These are phyloP conservation scores for Clarias laeviceps DNA, from an alignment of 2,797 vertebrate genomes.

Conservation along the genomic window DNA sequence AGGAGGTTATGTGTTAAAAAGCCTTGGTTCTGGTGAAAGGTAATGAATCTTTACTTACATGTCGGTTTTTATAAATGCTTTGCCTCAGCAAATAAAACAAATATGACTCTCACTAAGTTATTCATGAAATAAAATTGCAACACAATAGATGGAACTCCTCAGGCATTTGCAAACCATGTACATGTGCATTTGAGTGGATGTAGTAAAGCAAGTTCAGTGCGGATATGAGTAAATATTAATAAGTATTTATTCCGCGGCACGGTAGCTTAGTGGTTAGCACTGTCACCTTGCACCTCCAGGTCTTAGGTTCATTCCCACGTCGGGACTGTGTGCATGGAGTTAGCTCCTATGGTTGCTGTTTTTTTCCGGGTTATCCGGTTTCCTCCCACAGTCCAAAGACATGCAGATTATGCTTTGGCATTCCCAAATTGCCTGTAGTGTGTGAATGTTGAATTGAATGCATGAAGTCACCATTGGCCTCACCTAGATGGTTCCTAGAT, in stretches of 20 bases:
- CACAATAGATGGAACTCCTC: background rate
- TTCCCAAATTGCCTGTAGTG: no score
- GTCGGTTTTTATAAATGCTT: background rate
- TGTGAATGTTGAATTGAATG: no score
- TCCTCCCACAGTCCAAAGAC: no score
- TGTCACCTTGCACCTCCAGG: no score
- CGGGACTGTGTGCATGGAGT: no score
- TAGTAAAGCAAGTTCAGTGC: background rate
- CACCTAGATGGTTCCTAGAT: no score
- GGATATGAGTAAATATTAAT: background rate
- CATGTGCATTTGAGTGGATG: background rate
- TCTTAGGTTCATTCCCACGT: no score
- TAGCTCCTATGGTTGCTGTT: no score
- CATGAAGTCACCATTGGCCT: no score
- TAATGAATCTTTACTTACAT: background rate
- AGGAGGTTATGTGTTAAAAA: conserved; percentile 20
- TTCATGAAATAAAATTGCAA: background rate
- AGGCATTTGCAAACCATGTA: background rate
- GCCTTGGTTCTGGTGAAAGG: conserved; percentile 7
- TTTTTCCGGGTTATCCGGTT: no score
- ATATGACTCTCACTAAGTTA: background rate
- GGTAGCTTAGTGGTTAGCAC: no score
- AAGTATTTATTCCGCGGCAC: background rate
- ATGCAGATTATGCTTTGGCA: no score
- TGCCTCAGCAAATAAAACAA: conserved; percentile 3